Percentiles rank a stretch among this genome's conserved stretches.
Conservation (phyloP, 2,113 vertebrate genomes). For the Phocoena phocoena region DNA sequence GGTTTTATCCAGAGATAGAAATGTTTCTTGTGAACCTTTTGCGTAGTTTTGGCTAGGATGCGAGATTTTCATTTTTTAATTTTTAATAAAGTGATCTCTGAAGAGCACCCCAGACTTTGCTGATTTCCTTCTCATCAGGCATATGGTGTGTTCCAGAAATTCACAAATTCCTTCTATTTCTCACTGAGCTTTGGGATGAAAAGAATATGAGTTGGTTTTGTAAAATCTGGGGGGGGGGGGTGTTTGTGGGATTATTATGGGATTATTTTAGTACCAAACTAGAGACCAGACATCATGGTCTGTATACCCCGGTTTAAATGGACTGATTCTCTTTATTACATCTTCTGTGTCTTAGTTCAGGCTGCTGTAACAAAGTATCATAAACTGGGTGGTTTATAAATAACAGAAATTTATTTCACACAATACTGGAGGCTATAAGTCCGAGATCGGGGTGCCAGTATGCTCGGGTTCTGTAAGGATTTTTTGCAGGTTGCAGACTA, state of each 20-base stretch:
- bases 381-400: not conserved
- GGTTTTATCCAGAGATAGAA: not conserved
- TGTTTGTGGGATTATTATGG: not conserved
- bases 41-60: not conserved
- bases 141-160: not conserved
- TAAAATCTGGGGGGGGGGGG: not conserved
- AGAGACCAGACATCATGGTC: not conserved
- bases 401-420: not conserved
- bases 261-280: slow-evolving; percentile 39
- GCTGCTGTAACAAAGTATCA: not conserved
- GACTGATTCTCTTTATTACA: not conserved
- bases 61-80: slow-evolving; percentile 5
- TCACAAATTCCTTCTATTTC: slow-evolving; percentile 7
- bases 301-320: not conserved
- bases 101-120: not conserved
- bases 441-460: not conserved
- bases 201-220: not conserved
- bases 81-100: not conserved
- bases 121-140: not conserved
- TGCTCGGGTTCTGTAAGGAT: not conserved
- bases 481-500: not conserved
- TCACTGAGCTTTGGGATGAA: not conserved
- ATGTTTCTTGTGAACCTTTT: not conserved
- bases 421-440: not conserved
- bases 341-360: not conserved